Percentiles rank a stretch among this genome's conserved stretches.
These are phyloP conservation scores for Istiophorus platypterus DNA, from an alignment of 2,113 vertebrate species.

Conservation along the genomic window DNA sequence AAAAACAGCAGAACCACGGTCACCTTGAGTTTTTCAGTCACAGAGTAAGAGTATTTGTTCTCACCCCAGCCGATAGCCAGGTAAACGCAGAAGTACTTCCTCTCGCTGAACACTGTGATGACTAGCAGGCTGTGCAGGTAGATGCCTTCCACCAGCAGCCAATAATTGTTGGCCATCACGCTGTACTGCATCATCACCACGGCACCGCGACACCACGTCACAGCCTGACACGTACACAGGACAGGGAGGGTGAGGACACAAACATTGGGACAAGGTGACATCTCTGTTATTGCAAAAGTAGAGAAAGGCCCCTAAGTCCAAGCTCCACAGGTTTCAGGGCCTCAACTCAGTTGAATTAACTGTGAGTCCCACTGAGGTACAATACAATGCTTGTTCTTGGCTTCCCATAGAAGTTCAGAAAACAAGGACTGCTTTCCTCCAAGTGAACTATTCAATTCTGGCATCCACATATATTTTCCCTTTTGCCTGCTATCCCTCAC, in stretches of 20 bases:
- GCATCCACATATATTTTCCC: too few relatives aligned
- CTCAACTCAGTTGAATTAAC: neutral
- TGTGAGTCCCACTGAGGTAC: neutral
- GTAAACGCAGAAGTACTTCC: conserved; percentile 92
- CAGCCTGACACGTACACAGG: conserved; percentile 83
- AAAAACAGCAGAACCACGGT: neutral
- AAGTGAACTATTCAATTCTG: neutral
- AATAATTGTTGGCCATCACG: conserved; percentile 97
- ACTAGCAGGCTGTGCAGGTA: conserved; percentile 95
- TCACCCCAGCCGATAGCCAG: conserved; percentile 96
- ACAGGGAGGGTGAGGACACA: neutral
- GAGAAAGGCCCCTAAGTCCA: neutral
- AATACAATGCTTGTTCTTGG: neutral
- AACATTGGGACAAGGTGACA: neutral
- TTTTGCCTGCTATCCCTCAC: neutral
- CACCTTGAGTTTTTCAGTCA: neutral
- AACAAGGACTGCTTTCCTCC: neutral
- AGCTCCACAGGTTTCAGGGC: fast-evolving
- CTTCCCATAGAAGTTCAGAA: neutral
- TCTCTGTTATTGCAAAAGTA: neutral
- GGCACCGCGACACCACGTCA: conserved; percentile 90
- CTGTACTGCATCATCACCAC: conserved; percentile 99
- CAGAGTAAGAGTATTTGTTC: neutral
- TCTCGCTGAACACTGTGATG: conserved; percentile 93
- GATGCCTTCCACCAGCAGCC: conserved; percentile 96